Evolutionary conservation across 2,888 invertebrate species (phyloP), one percentile per base, ranked within the genome.

Genomic region (Hydrotaea diabolus): DNA sequence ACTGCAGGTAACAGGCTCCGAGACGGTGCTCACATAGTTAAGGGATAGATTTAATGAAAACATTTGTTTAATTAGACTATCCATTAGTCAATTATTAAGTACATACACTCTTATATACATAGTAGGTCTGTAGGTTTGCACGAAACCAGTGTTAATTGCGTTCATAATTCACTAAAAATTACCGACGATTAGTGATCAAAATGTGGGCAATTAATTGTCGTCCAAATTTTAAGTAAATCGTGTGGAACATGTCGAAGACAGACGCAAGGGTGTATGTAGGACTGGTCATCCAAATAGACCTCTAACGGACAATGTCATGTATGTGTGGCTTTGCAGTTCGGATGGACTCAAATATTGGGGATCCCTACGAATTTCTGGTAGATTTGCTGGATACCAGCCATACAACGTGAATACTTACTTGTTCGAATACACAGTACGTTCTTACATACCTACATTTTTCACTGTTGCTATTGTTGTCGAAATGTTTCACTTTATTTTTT

Each of bases 141-240:
- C n/a, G n/a, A 57, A 57, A 17, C 39, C 13, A 59, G 59, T 75
- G 83, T 77, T 62, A 80, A 85, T 31, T 77, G 77, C 75, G 31
- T 76, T 76, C 72, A 83, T 53, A 39, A 80, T 76, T 62, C 71
- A 59, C 75, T 77, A 49, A 55, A 55, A 9, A 73, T 69, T 77
- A 79, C 66, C 79, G 76, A 77, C 76, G 77, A 79, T 62, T 85
- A 69, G 79, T 78, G 57, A 76, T n/a, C 26, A 78, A 83, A 85
- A 82, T 86, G 83, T 83, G 76, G 80, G 80, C 87, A 86, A 87
- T 87, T 87, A 86, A 87, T 87, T 87, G 82, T 86, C 82, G 82
- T 85, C 77, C 76, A 86, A 87, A 87, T 87, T 86, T 85, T 64
- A 80, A 78, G 75, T 82, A 85, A 87, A 87, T 87, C 80, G 82